Conservation (phyloP, 2,113 vertebrate species). For the Melanostigma gelatinosum region DNA sequence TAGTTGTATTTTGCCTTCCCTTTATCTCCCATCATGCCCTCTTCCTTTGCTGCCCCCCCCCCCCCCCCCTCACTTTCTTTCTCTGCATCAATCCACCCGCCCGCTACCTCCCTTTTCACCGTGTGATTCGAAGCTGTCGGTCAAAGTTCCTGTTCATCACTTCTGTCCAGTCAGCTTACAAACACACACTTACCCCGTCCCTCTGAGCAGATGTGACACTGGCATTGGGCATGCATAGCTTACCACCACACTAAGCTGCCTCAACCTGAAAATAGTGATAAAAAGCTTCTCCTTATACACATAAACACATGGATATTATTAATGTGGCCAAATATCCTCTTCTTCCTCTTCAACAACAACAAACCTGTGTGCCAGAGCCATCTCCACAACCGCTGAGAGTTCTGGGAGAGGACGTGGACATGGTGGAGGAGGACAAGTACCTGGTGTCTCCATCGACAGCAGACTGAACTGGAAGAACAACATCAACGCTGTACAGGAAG, state of each 20-base stretch:
- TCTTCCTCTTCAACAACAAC: neutral
- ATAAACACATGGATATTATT: neutral
- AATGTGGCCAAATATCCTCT: neutral
- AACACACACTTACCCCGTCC: neutral
- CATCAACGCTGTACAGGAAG: too few species aligned
- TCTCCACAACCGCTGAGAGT: too few species aligned
- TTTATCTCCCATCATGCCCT: too few species aligned
- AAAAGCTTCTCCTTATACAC: neutral
- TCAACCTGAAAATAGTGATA: neutral
- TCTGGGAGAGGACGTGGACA: too few species aligned
- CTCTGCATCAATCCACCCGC: neutral
- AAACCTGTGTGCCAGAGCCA: neutral
- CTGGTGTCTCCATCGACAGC: too few species aligned
- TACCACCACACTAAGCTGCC: neutral
- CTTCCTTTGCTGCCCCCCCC: neutral
- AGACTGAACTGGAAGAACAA: too few species aligned
- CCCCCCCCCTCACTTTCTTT: neutral
- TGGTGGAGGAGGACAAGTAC: too few species aligned
- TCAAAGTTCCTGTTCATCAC: conserved; percentile 9
- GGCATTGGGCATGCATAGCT: neutral
- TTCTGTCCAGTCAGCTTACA: conserved; percentile 24
- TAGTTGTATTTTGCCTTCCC: neutral
- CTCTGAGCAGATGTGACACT: conserved; percentile 7
- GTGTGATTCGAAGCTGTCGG: conserved; percentile 5
- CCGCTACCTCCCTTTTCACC: neutral